Evolutionary conservation across 2,113 vertebrate species (phyloP).

Genomic region (pig (Sus scrofa)): T2T-Sscrofa CM000829.6:40835501-40836000

Average conservation of each 20-base stretch:
- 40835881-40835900: background rate
- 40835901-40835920: background rate
- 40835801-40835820: background rate
- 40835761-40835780: background rate
- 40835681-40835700: constrained; percentile 59
- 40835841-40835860: background rate
- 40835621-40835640: constrained; percentile 28
- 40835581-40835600: constrained; percentile 37
- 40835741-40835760: constrained; percentile 35
- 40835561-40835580: constrained; percentile 39
- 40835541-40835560: background rate
- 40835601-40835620: background rate
- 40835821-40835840: background rate
- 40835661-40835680: background rate
- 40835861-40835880: background rate
- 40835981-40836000: background rate
- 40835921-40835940: background rate
- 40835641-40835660: background rate
- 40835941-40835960: background rate
- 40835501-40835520: background rate
- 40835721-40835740: constrained; percentile 63
- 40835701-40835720: constrained; percentile 63
- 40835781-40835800: background rate
- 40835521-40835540: background rate
- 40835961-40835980: background rate